Percentiles rank a stretch among this genome's conserved stretches.
These are phyloP conservation scores for Rhopalosiphum padi DNA, from an alignment of 1,140 invertebrate species.

Conservation along the genomic window DNA sequence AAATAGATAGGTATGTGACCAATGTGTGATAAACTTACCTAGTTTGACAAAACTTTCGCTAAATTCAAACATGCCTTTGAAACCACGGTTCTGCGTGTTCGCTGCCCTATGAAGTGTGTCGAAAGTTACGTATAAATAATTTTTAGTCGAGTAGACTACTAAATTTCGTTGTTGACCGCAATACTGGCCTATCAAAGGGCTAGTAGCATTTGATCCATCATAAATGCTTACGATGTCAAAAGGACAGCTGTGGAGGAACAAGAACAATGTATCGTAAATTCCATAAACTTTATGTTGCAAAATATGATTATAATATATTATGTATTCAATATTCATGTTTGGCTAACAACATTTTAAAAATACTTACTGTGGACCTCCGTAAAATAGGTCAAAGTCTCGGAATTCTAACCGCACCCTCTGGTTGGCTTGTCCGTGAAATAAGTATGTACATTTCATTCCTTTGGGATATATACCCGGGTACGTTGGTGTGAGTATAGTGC, in stretches of 20 bases:
- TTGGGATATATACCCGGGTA: conserved; percentile 99
- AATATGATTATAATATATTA: background rate
- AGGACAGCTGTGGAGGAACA: conserved; percentile 83
- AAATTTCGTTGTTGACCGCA: conserved; percentile 97
- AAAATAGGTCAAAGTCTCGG: conserved; percentile 98
- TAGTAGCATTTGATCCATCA: conserved; percentile 86
- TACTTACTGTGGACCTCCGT: conserved; percentile 97
- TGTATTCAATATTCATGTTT: background rate
- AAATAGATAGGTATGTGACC: background rate
- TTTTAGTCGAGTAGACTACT: conserved; percentile 91
- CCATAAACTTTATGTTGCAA: background rate
- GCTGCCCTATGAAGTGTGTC: conserved; percentile 86
- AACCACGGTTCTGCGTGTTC: conserved; percentile 92
- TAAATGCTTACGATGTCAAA: conserved; percentile 97
- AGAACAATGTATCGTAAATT: conserved; percentile 4
- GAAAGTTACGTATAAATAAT: conserved; percentile 88
- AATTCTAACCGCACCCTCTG: conserved; percentile 96
- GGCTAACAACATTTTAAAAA: background rate
- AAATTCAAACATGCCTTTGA: conserved; percentile 95
- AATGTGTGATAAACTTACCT: conserved; percentile 70
- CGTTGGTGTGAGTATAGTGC: conserved; percentile 92
- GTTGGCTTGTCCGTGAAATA: conserved; percentile 87
- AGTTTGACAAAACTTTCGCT: conserved; percentile 95
- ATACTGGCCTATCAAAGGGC: conserved; percentile 93
- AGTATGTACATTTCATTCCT: conserved; percentile 90